Base-by-base conservation (phyloP, 2,888 invertebrate genomes). In the Chloroclystis v-ata region DNA sequence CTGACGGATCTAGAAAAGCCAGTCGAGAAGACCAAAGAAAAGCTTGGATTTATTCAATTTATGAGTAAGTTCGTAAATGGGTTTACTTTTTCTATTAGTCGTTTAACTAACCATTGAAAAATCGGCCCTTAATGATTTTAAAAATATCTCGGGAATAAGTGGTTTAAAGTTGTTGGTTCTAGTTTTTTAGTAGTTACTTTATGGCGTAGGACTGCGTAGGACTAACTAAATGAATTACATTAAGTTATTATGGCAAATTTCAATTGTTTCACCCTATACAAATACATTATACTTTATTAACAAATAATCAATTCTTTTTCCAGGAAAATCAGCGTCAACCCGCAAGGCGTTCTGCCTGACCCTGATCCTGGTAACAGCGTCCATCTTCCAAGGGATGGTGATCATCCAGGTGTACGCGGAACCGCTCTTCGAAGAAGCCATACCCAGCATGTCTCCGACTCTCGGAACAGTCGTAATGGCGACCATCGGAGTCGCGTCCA, bases 371-470 rank as follows among this genome's bases (percentile, higher is more conserved):
- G 62, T 69, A 47, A 72, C 75, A 0, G 57, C 72, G 0, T 59
- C 72, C 9, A 67, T 77, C 9, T 79, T 78, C 60, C 81, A 84
- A 72, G 84, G 84, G 0, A 44, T 81, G 0, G 61, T 80, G 0
- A 73, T 73, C 0, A 58, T 83, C 0, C 78, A 81, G 51, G 82
- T 83, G 16, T 83, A 80, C 48, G 82, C 83, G 0, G 74, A 71
- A 7, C 79, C 79, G 0, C 46, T 84, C 25, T 83, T 84, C 49
- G 49, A 51, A 0, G 65, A 75, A 37, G 78, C 78, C 0, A 62
- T 80, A 0, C 81, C 82, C 0, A 61, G 43, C 25, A 67, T 77
- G 52, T 78, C 83, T 0, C 41, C 84, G 0, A 76, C 70, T 0
- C 9, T 79, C 1, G 68, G 75, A 43, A 71, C 75, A 14, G 63